Conservation (phyloP, 1,140 invertebrate species). For the Drosophila lowei region DNA sequence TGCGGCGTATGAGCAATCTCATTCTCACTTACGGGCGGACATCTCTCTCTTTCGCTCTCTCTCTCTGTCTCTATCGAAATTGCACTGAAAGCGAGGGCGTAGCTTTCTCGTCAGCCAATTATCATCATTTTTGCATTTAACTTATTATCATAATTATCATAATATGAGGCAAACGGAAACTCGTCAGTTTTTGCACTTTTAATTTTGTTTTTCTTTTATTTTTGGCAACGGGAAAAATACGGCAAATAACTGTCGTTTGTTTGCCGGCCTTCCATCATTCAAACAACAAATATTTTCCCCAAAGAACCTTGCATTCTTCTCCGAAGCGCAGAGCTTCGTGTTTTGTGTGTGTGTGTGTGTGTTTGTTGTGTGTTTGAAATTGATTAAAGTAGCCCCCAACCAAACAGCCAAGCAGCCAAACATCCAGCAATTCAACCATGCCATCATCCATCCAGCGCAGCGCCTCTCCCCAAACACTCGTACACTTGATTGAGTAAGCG, state of each 20-base stretch:
- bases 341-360: constrained; percentile 3
- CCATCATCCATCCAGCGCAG: constrained; percentile 27
- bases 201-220: constrained; percentile 15
- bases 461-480: constrained; percentile 61
- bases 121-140: constrained; percentile 73
- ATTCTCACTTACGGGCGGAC: constrained; percentile 30
- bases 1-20: constrained; percentile 67
- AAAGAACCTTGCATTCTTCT: constrained; percentile 70
- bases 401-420: constrained; percentile 59
- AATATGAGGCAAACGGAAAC: constrained; percentile 25
- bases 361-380: constrained; percentile 70
- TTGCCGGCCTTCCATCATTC: constrained; percentile 37
- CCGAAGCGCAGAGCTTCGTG: constrained; percentile 30
- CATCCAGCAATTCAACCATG: constrained; percentile 4
- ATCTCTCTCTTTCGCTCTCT: not conserved
- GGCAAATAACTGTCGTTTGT: constrained; percentile 38
- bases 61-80: constrained; percentile 1
- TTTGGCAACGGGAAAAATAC: constrained; percentile 12
- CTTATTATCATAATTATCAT: constrained; percentile 75
- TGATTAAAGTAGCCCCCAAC: constrained; percentile 70
- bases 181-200: constrained; percentile 25
- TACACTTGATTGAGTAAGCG: constrained; percentile 60
- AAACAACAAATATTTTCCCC: constrained; percentile 34
- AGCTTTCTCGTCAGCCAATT: constrained; percentile 53
- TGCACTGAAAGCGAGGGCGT: constrained; percentile 16